Evolutionary conservation across 2,888 invertebrate genomes (phyloP).

Genomic region (Pseudoips prasinana): DNA sequence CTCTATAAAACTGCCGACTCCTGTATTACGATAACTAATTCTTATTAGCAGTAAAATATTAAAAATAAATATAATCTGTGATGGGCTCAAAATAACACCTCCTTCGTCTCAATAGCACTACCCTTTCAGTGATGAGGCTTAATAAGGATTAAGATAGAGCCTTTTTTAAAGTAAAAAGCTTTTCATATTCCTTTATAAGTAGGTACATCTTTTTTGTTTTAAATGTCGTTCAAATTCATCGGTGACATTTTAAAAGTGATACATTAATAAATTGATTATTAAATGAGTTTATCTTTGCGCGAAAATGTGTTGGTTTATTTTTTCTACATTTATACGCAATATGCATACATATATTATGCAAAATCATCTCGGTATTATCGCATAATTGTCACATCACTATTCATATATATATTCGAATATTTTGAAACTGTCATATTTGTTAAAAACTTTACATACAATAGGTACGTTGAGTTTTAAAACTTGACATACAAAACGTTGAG

Average conservation of each 20-base stretch:
- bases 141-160: conserved; percentile 78
- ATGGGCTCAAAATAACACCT: conserved; percentile 73
- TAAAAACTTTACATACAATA: too few relatives aligned
- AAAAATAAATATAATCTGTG: conserved; percentile 59
- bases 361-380: too few relatives aligned
- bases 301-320: conserved; percentile 6
- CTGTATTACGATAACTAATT: conserved; percentile 65
- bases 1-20: conserved; percentile 44
- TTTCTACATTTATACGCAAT: too few relatives aligned
- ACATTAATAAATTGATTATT: conserved; percentile 26
- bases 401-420: too few relatives aligned
- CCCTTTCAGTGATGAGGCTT: conserved; percentile 68
- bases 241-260: conserved; percentile 36
- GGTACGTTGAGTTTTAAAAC: too few relatives aligned
- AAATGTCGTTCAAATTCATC: conserved; percentile 34
- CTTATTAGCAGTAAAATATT: conserved; percentile 40
- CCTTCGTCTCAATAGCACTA: conserved; percentile 60
- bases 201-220: conserved; percentile 50
- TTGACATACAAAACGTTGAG: too few relatives aligned
- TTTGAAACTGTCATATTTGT: too few relatives aligned
- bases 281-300: conserved; percentile 9
- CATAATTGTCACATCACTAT: too few relatives aligned
- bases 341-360: too few relatives aligned
- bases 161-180: conserved; percentile 75
- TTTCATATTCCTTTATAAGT: conserved; percentile 63